These are phyloP conservation scores for Clarias fuscus DNA, from an alignment of 2,797 vertebrate species.

Conservation along the genomic window DNA sequence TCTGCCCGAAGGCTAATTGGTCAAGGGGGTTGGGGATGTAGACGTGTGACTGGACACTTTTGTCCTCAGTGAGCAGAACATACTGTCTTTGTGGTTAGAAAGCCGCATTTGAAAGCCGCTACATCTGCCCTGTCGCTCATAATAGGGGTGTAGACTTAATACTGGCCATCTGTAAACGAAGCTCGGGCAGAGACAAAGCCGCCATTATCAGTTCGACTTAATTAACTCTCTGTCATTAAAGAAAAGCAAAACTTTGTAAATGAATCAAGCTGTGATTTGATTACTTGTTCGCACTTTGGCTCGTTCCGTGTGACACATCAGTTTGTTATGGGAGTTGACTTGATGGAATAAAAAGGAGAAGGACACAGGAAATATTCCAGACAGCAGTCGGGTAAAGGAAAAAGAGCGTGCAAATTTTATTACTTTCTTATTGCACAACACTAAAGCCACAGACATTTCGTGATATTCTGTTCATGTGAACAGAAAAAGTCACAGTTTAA, in stretches of 20 bases:
- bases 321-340: slow-evolving; percentile 19
- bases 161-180: slow-evolving; percentile 61
- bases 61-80: slow-evolving; percentile 40
- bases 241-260: slow-evolving; percentile 57
- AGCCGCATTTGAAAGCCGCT: slow-evolving; percentile 19
- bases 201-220: slow-evolving; percentile 53
- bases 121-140: slow-evolving; percentile 41
- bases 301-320: slow-evolving; percentile 33
- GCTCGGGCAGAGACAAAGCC: slow-evolving; percentile 57
- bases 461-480: neutral
- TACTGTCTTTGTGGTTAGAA: slow-evolving; percentile 35
- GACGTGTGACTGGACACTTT: slow-evolving; percentile 41
- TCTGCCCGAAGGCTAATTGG: slow-evolving; percentile 30
- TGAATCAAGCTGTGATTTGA: slow-evolving; percentile 30
- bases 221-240: slow-evolving; percentile 44
- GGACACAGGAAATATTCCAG: slow-evolving; percentile 68
- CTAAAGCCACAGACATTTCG: neutral
- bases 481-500: neutral
- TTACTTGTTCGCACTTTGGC: slow-evolving; percentile 21
- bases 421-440: neutral
- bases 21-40: neutral
- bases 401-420: neutral
- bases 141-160: slow-evolving; percentile 30
- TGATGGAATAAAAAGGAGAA: slow-evolving; percentile 6
- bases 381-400: slow-evolving; percentile 51